These are phyloP conservation scores for Tangachromis dhanisi DNA, from an alignment of 2,113 vertebrate species.

Conservation along the genomic window DNA sequence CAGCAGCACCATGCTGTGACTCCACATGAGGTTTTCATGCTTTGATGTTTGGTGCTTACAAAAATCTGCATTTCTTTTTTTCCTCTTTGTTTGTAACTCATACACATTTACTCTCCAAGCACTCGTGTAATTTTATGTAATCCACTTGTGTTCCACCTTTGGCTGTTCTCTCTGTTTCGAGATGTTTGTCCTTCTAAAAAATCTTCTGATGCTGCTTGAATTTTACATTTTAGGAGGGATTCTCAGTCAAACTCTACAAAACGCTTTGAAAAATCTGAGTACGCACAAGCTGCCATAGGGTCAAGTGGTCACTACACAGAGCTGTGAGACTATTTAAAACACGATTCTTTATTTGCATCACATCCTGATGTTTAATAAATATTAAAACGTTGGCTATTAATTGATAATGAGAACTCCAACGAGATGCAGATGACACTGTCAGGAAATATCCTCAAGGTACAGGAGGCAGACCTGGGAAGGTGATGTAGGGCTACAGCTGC, in stretches of 20 bases:
- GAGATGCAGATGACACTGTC: not conserved
- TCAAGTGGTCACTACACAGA: not conserved
- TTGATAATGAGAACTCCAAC: not conserved
- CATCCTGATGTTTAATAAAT: not conserved
- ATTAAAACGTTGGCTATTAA: not conserved
- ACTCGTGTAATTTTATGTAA: not conserved
- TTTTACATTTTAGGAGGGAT: not conserved
- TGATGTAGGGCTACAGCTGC: not conserved
- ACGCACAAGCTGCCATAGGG: not conserved
- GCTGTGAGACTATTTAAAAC: not conserved
- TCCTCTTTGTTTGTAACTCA: not conserved
- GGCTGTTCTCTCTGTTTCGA: not conserved
- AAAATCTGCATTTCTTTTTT: not conserved
- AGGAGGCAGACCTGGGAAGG: not conserved
- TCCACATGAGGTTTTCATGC: constrained; percentile 8
- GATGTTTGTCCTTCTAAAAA: not conserved
- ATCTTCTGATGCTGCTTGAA: not conserved
- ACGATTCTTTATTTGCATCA: not conserved
- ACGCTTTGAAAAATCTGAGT: not conserved
- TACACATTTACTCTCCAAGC: not conserved
- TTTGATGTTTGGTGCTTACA: constrained; percentile 11
- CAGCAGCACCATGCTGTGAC: not conserved
- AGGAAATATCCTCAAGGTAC: not conserved
- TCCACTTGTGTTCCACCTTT: not conserved
- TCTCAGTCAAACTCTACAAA: not conserved